Evolutionary conservation across 1,140 invertebrate species (phyloP), one percentile per base, ranked within the genome.

Genomic region (Chymomyza costata): DNA sequence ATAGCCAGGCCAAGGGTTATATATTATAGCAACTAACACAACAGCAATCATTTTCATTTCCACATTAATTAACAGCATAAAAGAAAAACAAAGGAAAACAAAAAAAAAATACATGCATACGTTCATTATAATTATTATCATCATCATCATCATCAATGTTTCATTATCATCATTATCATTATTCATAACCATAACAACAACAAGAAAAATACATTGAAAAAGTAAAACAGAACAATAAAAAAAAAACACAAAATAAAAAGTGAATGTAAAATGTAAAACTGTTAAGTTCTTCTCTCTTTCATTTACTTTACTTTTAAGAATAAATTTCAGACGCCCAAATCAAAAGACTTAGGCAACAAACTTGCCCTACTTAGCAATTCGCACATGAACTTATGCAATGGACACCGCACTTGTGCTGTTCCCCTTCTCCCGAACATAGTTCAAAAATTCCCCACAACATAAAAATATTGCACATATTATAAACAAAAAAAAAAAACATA

Each of bases 191-290:
- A 80, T 80, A 80, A 81, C 68, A 58, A 80, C n/a, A 34, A 34
- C 5, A 5, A 34, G 3, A 34, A 34, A 34, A 34, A 34, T 6
- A 34, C n/a, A 34, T 73, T 76, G 71, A 71, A 78, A 71, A 80
- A 52, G 60, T 81, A 80, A 73, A 80, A 80, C 73, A 80, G 74
- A 73, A 80, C 74, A 80, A 80, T 59, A 59, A 66, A 66, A 65
- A 54, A 38, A 38, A 38, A 38, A 14, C 10, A 40, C 19, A 50
- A 39, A 30, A 59, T 59, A 66, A 66, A 78, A 80, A 80, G 67
- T 81, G 74, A 81, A 80, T 80, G 73, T 80, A 80, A 80, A 80
- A 80, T 80, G 73, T 80, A 74, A 32, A 47, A 28, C n/a, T n/a
- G n/a, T n/a, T n/a, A n/a, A n/a, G n/a, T n/a, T n/a, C n/a, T n/a